phyloP scores from a whole-genome alignment of 2,888 invertebrate genomes.

The Adineta ricciae region DNA sequence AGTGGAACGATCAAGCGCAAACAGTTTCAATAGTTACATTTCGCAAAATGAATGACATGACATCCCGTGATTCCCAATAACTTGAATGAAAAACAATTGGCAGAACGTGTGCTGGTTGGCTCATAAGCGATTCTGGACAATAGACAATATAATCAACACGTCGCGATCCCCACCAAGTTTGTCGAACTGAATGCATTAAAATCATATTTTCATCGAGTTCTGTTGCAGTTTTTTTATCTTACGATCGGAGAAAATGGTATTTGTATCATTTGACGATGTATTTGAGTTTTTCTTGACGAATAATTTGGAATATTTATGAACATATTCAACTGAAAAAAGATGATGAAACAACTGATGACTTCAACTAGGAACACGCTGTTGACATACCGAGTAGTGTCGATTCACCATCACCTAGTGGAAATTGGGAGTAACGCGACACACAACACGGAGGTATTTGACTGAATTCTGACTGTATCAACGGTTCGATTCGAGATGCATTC shows the following conservation, averaged over 20 bases:
- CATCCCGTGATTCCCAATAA: slow-evolving; percentile 98
- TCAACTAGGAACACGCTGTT: not conserved
- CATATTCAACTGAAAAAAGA: not conserved
- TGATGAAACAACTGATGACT: too few species aligned
- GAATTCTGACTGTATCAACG: slow-evolving; percentile 39
- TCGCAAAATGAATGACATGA: slow-evolving; percentile 87
- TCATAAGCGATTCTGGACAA: slow-evolving; percentile 88
- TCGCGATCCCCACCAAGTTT: slow-evolving; percentile 95
- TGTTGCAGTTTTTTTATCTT: too few species aligned
- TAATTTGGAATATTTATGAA: slow-evolving; percentile 1
- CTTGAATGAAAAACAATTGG: slow-evolving; percentile 97
- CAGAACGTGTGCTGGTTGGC: slow-evolving; percentile 87
- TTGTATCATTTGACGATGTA: not conserved
- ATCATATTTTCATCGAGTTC: too few species aligned
- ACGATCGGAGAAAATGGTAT: not conserved
- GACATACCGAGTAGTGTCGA: slow-evolving; percentile 76
- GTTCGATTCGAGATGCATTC: slow-evolving; percentile 66
- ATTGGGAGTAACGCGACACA: slow-evolving; percentile 89
- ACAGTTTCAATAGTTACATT: slow-evolving; percentile 44
- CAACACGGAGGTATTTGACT: slow-evolving; percentile 52
- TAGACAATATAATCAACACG: slow-evolving; percentile 93
- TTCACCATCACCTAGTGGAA: slow-evolving; percentile 90
- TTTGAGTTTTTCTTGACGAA: not conserved
- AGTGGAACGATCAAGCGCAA: not conserved
- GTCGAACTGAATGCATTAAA: slow-evolving; percentile 73